Percentiles rank a stretch among this genome's conserved stretches.
Conservation (phyloP, 2,113 vertebrate genomes). For the Prunella fulvescens region DNA sequence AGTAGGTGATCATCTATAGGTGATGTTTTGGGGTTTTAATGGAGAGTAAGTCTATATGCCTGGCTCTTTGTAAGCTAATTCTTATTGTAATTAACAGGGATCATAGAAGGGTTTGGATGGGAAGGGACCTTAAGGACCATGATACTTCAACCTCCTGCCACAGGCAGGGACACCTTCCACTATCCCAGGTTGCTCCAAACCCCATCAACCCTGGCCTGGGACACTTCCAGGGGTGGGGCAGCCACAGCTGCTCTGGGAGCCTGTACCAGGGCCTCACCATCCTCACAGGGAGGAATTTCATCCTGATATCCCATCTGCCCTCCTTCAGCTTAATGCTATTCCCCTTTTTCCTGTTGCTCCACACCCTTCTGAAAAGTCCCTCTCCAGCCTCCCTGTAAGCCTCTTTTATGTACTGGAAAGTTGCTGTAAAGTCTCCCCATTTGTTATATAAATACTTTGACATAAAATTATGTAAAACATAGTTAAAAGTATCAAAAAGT, state of each 20-base stretch:
- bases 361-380: not conserved
- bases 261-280: not conserved
- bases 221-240: not conserved
- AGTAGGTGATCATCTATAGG: too few relatives aligned
- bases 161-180: not conserved
- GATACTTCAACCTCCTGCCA: too few relatives aligned
- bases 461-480: not conserved
- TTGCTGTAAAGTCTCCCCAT: not conserved
- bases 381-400: not conserved
- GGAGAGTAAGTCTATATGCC: not conserved
- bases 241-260: not conserved
- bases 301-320: not conserved
- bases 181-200: accelerated
- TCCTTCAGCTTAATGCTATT: not conserved
- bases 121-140: not conserved
- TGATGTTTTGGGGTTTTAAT: not conserved
- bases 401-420: not conserved
- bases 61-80: not conserved
- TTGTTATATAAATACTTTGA: not conserved
- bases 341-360: too few relatives aligned
- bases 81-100: not conserved
- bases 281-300: not conserved
- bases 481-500: not conserved
- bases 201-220: accelerated
- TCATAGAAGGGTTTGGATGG: not conserved